Conservation (phyloP, 2,797 vertebrate genomes). For the Sebastes melanostomus region DNA sequence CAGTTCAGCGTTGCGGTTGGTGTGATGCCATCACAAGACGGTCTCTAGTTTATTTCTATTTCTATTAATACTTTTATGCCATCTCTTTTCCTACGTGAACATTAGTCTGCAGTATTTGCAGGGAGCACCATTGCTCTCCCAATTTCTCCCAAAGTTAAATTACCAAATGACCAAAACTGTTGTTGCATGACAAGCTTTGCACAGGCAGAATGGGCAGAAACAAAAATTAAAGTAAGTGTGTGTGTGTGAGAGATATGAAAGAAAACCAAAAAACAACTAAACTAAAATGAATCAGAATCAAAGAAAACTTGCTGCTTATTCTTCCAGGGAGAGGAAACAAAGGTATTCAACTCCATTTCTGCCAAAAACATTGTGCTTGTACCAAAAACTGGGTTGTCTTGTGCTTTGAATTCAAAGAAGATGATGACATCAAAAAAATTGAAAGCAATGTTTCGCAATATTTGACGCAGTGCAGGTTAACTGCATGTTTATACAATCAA, state of each 20-base stretch:
- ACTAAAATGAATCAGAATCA: neutral
- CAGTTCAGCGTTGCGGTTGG: no score
- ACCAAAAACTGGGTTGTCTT: neutral
- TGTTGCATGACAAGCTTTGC: neutral
- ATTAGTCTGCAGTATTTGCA: conserved; percentile 5
- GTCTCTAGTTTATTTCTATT: neutral
- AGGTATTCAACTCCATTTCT: neutral
- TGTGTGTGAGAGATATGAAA: neutral
- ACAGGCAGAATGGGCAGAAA: neutral
- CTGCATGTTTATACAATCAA: neutral
- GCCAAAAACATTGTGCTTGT: neutral
- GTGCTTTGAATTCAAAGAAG: neutral
- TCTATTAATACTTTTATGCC: neutral
- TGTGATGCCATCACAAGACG: no score
- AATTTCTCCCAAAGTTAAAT: neutral
- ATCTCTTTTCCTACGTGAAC: conserved; percentile 6
- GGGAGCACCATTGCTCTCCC: neutral
- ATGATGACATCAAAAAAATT: neutral
- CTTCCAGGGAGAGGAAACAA: neutral
- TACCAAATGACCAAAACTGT: neutral
- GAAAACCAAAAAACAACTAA: neutral
- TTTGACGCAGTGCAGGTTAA: neutral
- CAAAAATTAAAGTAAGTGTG: neutral
- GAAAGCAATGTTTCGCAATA: neutral
- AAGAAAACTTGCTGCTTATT: neutral